phyloP scores from a whole-genome alignment of 2,797 vertebrate species.

The Hipposideros larvatus region DNA sequence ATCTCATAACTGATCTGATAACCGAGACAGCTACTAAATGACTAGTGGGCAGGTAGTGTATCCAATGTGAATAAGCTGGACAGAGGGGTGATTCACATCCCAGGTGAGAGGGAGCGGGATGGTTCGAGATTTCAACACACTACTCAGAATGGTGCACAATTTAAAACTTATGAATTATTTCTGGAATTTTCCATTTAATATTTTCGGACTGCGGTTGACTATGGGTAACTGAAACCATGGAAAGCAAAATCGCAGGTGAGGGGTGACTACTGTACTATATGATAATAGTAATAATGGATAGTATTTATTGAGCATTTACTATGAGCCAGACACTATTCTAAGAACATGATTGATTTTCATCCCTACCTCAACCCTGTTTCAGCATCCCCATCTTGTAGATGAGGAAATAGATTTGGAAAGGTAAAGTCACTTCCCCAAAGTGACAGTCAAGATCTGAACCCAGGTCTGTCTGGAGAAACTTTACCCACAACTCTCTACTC shows the following conservation, averaged over 20 bases:
- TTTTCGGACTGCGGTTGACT: neutral
- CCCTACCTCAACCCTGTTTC: neutral
- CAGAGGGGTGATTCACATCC: neutral
- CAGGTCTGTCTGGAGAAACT: neutral
- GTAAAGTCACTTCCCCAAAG: neutral
- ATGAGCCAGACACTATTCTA: neutral
- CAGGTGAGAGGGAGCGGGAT: neutral
- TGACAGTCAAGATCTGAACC: neutral
- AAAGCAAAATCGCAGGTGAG: neutral
- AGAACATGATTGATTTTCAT: neutral
- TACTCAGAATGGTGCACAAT: neutral
- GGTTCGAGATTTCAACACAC: neutral
- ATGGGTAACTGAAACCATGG: neutral
- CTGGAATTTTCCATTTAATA: neutral
- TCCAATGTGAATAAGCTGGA: neutral
- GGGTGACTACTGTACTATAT: neutral
- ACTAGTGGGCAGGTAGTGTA: neutral
- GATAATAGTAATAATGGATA: neutral
- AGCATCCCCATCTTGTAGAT: neutral
- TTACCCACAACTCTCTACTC: neutral
- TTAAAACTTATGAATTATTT: neutral
- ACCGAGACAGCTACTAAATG: neutral
- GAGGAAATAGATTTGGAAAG: constrained; percentile 36
- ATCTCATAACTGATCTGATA: neutral
- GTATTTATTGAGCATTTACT: neutral